These are phyloP conservation scores for Stenodema calcarata DNA, from an alignment of 2,888 invertebrate genomes.

Conservation along the genomic window DNA sequence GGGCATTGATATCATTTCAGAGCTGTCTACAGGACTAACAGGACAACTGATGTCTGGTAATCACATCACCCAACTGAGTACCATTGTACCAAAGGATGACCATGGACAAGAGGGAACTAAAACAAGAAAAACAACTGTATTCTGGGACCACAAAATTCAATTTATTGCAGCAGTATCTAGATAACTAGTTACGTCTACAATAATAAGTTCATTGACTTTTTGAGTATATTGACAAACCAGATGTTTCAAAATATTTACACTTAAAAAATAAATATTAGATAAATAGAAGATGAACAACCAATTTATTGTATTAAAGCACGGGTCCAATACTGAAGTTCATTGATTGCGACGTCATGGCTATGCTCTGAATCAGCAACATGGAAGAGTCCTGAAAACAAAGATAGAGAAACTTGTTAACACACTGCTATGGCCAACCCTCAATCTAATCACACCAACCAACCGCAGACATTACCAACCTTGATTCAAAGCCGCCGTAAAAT, in stretches of 20 bases:
- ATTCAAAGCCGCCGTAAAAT: too few relatives aligned
- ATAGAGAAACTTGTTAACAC: not conserved
- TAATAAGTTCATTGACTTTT: not conserved
- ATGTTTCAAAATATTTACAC: constrained; percentile 3
- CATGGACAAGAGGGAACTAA: not conserved
- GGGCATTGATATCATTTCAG: too few relatives aligned
- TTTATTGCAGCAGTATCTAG: not conserved
- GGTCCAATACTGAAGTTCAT: not conserved
- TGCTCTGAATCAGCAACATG: constrained; percentile 49
- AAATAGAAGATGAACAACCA: not conserved
- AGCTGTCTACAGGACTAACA: too few relatives aligned
- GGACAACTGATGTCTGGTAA: too few relatives aligned
- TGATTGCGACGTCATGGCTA: not conserved
- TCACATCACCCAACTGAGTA: too few relatives aligned
- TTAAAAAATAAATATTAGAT: not conserved
- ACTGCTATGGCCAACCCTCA: too few relatives aligned
- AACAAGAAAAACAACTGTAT: not conserved
- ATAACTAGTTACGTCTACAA: not conserved
- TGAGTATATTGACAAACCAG: not conserved
- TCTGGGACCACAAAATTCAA: not conserved
- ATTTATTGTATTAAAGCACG: not conserved
- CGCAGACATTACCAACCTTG: too few relatives aligned
- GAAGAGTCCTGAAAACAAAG: constrained; percentile 52
- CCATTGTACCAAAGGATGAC: too few relatives aligned
- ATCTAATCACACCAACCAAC: too few relatives aligned